These are phyloP conservation scores for Patagioenas fasciata DNA, from an alignment of 2,113 vertebrate species.

Conservation along the genomic window DNA sequence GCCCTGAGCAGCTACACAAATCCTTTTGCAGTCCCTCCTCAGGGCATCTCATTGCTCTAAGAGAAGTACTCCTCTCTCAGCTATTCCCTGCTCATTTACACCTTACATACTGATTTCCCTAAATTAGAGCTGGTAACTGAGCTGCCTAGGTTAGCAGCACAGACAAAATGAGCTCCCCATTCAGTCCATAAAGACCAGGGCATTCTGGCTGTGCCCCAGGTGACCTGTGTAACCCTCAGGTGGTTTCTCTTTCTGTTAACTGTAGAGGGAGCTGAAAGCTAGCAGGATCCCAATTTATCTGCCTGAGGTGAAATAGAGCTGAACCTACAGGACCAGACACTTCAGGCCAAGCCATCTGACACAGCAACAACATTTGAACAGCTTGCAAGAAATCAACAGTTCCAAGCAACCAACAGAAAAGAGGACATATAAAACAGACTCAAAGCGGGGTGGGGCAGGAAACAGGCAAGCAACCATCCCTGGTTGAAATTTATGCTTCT, in stretches of 20 bases:
- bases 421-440: neutral
- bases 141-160: neutral
- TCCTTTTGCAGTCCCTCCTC: neutral
- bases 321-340: neutral
- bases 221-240: neutral
- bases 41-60: neutral
- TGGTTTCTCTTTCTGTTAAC: constrained; percentile 33
- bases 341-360: neutral
- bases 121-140: neutral
- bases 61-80: neutral
- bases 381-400: neutral
- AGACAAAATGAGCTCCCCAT: neutral
- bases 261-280: constrained; percentile 66
- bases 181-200: neutral
- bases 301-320: neutral
- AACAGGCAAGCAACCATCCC: neutral
- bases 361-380: neutral
- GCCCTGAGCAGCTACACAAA: neutral
- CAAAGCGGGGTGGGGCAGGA: neutral
- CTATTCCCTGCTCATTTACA: neutral
- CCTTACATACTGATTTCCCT: neutral
- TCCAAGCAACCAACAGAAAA: neutral
- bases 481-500: neutral
- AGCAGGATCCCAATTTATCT: constrained; percentile 19
- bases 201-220: neutral